These are phyloP conservation scores for Bombus turneri DNA, from an alignment of 1,140 invertebrate genomes.

Conservation along the genomic window DNA sequence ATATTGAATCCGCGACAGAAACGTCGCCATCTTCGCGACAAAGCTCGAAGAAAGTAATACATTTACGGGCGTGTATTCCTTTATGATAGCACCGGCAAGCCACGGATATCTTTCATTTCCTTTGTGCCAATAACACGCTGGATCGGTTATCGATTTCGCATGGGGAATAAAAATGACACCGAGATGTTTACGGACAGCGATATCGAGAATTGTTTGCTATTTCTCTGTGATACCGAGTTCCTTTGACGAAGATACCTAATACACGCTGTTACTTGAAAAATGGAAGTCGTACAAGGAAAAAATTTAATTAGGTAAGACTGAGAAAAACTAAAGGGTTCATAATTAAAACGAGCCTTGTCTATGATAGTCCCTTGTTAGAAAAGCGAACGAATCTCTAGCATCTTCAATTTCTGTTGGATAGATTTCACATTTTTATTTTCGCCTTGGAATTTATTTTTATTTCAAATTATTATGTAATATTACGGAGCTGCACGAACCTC, in stretches of 20 bases:
- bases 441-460: background rate
- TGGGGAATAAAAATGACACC: constrained; percentile 23
- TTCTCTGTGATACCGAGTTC: background rate
- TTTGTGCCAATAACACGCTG: constrained; percentile 27
- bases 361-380: no score
- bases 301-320: background rate
- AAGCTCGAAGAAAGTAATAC: constrained; percentile 15
- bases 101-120: constrained; percentile 25
- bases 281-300: background rate
- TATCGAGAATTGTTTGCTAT: background rate
- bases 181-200: constrained; percentile 6
- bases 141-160: constrained; percentile 42
- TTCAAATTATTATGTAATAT: background rate
- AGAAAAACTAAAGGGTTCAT: background rate
- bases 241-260: background rate
- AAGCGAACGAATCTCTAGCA: no score
- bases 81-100: constrained; percentile 33
- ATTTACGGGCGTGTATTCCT: constrained; percentile 26
- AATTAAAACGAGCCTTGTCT: no score
- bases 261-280: background rate
- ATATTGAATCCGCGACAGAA: constrained; percentile 13
- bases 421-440: background rate
- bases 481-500: background rate
- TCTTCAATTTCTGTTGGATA: no score
- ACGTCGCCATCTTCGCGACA: background rate